Evolutionary conservation across 1,140 invertebrate genomes (phyloP), one percentile per base, ranked within the genome.

Genomic region (Gonioctena quinquepunctata): DNA sequence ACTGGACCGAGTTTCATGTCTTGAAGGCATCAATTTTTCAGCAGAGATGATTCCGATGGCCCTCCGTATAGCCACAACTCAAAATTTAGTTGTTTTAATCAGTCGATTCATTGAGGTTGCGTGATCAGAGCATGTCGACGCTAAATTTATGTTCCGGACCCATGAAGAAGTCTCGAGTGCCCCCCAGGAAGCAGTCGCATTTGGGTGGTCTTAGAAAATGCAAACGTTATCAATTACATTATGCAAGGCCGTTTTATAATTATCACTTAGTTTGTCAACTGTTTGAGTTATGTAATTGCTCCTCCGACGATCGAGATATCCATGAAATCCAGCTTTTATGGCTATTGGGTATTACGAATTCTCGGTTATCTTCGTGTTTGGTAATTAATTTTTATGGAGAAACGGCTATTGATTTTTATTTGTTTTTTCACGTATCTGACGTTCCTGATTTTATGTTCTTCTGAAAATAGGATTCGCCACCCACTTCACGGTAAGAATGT

Each of bases 111-210:
- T 77, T 77, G 68, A 70, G 73, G 71, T 77, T 77, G 76, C 76
- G 76, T 77, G 76, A 75, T 77, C 76, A 74, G 75, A 64, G 67
- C 71, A 77, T 69, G 75, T 75, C 73, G 57, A 68, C 69, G 67
- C 69, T 70, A 72, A 75, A 77, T 77, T 77, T 77, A 77, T 77
- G 73, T 75, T 61, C 66, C 66, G 73, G 73, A 68, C 73, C 76
- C 73, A 77, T 75, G 76, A 77, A 77, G 76, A 77, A 75, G 76
- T 74, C 76, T 77, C 73, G 72, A 77, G 54, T 75, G 74, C 73
- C 71, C 73, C 76, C 76, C 76, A 77, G 76, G 73, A 77, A 70
- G 71, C 76, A 61, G 67, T 65, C 65, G 59, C 52, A 63, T 75
- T 74, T 77, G 76, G 73, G 76, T 77, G 76, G 76, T 77, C 76